Conservation (phyloP, 2,888 invertebrate species). For the Hypselothyrea guttata region DNA sequence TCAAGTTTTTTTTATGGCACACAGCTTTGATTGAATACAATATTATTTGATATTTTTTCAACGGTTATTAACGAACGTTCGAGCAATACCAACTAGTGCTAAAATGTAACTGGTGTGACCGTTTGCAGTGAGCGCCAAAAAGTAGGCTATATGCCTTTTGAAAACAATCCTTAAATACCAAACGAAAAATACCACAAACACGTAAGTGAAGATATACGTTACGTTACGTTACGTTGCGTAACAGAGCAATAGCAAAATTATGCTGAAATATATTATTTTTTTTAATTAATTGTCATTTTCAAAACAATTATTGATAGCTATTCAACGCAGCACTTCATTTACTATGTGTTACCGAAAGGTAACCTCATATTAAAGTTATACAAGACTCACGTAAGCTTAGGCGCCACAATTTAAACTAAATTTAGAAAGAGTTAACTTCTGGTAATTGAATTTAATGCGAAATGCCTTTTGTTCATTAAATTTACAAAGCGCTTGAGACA, state of each 20-base stretch:
- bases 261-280: too few relatives aligned
- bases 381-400: background rate
- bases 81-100: constrained; percentile 65
- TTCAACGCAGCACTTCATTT: too few relatives aligned
- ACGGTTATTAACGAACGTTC: constrained; percentile 68
- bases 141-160: background rate
- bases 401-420: background rate
- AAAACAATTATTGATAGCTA: too few relatives aligned
- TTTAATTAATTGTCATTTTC: too few relatives aligned
- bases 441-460: constrained; percentile 48
- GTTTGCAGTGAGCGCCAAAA: constrained; percentile 15
- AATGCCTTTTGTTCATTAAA: constrained; percentile 38
- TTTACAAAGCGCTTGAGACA: constrained; percentile 52
- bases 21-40: constrained; percentile 14
- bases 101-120: constrained; percentile 42
- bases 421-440: constrained; percentile 9
- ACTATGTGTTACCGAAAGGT: too few relatives aligned
- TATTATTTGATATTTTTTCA: constrained; percentile 47
- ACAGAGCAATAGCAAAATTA: too few relatives aligned
- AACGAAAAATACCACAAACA: too few relatives aligned
- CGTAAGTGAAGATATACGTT: too few relatives aligned
- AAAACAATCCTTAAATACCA: constrained; percentile 4
- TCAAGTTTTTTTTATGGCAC: constrained; percentile 37
- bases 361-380: background rate
- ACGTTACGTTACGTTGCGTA: too few relatives aligned